Evolutionary conservation across 2,888 invertebrate genomes (phyloP), one percentile per base, ranked within the genome.

Genomic region (Plagodis dolabraria): DNA sequence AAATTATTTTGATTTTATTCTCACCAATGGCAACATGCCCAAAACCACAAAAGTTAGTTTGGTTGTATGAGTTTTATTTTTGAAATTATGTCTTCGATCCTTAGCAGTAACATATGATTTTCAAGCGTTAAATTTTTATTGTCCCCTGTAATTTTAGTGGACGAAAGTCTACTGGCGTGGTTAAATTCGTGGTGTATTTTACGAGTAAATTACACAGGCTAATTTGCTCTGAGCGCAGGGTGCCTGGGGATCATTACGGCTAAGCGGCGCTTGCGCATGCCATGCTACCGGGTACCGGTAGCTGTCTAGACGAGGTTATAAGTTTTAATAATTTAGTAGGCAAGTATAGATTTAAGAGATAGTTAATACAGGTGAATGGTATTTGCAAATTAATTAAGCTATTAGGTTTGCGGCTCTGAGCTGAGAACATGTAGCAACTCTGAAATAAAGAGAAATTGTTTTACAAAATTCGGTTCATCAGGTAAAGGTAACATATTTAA

Each of bases 191-290:
- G 61, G 33, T 47, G 50, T 43, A 62, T 67, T 70, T 76, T 69
- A 70, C 55, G 68, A 75, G 64, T 59, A 73, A 74, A 76, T 81
- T 75, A 67, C 72, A 58, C 51, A 33, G 51, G 54, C 68, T 71
- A 76, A 76, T 80, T 75, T 77, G 68, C 65, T 68, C 60, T 72
- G 63, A 75, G 69, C 73, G 72, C 70, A 60, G 66, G 66, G 68
- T 70, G 70, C 71, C 64, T 68, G 74, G 69, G 65, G 69, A 71
- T 75, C 75, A 72, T 80, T 78, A 79, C 73, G 53, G 69, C 49
- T 64, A 68, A 64, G 62, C 56, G 74, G 71, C 68, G 71, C 70
- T 33, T 50, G 72, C 68, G 72, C 76, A 65, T 71, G 68, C 63
- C 64, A 49, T 11, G 77, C 77, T 79, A 78, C 80, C 67, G 80